Evolutionary conservation across 2,888 invertebrate genomes (phyloP), one percentile per base, ranked within the genome.

Genomic region (Stomorhina lunata): DNA sequence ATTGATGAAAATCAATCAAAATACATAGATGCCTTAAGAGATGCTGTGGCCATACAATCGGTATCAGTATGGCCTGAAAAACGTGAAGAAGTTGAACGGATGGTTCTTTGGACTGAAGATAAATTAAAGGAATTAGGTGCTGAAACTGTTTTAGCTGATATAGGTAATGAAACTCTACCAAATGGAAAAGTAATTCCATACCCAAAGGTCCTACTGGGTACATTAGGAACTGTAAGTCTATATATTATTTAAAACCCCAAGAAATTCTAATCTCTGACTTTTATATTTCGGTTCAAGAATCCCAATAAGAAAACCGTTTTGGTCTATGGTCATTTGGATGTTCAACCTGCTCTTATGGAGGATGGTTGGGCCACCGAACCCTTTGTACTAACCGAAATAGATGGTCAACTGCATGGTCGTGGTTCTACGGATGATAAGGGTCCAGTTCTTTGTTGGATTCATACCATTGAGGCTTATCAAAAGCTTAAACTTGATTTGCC

Each of bases 351-450:
- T 0, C 90, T 95, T 32, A 95, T 94, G 89, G 95, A 95, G 83
- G 99, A 99, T 92, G 99, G 99, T 0, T 99, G 99, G 99, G 93
- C 96, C 84, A 95, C 97, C 0, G 97, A 99, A 80, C 99, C 99
- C 0, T 99, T 99, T 92, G 94, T 94, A 25, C 92, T 99, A 73
- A 95, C 95, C 22, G 97, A 98, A 90, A 94, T 94, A 80, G 93
- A 98, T 92, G 97, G 94, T 1, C 98, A 98, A 90, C 92, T 99
- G 43, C 98, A 93, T 92, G 99, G 98, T 0, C 93, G 99, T 85
- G 99, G 98, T 17, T 93, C 98, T 7, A 95, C 96, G 40, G 99
- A 99, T 92, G 98, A 99, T 88, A 99, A 98, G 91, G 97, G 98
- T 77, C 95, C 99, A 71, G 98, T 99, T 7, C 92, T 99, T 45